Conservation (phyloP, 2,888 invertebrate genomes). For the Diarsia brunnea region DNA sequence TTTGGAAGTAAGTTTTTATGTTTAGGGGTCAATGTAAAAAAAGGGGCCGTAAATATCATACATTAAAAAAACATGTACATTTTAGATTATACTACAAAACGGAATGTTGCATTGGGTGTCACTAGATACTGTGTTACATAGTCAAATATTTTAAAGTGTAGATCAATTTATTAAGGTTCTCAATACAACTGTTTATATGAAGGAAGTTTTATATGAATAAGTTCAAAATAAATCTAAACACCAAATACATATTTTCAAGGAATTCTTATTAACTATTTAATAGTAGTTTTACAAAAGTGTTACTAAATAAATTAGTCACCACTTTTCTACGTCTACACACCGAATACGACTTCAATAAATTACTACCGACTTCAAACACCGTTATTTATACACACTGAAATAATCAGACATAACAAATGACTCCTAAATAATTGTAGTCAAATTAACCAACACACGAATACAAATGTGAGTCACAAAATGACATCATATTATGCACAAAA, state of each 20-base stretch:
- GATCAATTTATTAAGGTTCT: neutral
- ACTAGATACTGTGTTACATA: neutral
- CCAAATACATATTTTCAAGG: neutral
- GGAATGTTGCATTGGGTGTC: neutral
- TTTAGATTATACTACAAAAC: constrained; percentile 13
- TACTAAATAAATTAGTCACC: neutral
- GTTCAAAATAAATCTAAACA: neutral
- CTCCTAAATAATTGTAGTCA: neutral
- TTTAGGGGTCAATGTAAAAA: constrained; percentile 5
- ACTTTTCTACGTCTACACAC: constrained; percentile 6
- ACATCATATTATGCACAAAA: constrained; percentile 23
- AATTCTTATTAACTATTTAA: neutral
- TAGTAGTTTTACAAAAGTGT: neutral
- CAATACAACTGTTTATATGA: neutral
- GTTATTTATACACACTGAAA: constrained; percentile 8
- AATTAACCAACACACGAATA: constrained; percentile 31
- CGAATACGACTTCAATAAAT: neutral
- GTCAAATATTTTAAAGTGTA: neutral
- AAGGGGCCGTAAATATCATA: constrained; percentile 2
- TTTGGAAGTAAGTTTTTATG: constrained; percentile 25
- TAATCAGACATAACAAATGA: constrained; percentile 39
- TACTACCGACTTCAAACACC: constrained; percentile 12
- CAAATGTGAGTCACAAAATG: constrained; percentile 6
- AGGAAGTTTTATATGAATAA: neutral
- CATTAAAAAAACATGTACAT: neutral